phyloP scores from a whole-genome alignment of 2,888 invertebrate species.

The Microctonus aethiopoides region DNA sequence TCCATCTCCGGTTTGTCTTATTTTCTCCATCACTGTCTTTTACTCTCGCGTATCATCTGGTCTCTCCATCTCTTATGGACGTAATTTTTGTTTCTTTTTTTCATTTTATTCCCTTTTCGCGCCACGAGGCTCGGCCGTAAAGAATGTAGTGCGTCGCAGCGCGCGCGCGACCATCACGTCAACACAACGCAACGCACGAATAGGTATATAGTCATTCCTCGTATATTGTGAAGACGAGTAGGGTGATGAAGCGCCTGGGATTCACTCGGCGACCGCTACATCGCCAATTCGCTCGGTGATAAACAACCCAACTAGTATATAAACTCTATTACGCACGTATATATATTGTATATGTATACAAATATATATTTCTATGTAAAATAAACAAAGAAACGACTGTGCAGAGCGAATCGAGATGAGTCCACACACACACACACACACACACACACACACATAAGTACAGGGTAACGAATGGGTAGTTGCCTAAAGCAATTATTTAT shows the following conservation, averaged over 20 bases:
- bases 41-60: neutral
- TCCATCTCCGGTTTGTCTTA: slow-evolving; percentile 12
- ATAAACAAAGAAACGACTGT: neutral
- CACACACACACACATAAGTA: too few relatives aligned
- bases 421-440: too few relatives aligned
- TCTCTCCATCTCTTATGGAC: neutral
- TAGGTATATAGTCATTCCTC: too few relatives aligned
- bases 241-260: slow-evolving; percentile 60
- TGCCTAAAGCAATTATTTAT: too few relatives aligned
- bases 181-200: slow-evolving; percentile 4
- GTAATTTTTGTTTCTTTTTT: slow-evolving; percentile 3
- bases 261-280: slow-evolving; percentile 60
- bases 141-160: slow-evolving; percentile 2
- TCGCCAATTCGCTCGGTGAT: slow-evolving; percentile 55
- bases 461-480: too few relatives aligned
- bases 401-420: neutral
- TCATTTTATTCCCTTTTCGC: neutral
- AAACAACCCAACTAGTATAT: slow-evolving; percentile 46
- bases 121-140: too few relatives aligned
- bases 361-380: neutral
- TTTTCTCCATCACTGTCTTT: neutral
- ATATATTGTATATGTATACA: neutral
- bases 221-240: slow-evolving; percentile 33
- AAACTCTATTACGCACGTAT: neutral
- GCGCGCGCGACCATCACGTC: slow-evolving; percentile 1